Percentiles rank a stretch among this genome's conserved stretches.
Evolutionary conservation across 2,113 vertebrate genomes (phyloP).

Genomic region (Actinemys pallida): DNA sequence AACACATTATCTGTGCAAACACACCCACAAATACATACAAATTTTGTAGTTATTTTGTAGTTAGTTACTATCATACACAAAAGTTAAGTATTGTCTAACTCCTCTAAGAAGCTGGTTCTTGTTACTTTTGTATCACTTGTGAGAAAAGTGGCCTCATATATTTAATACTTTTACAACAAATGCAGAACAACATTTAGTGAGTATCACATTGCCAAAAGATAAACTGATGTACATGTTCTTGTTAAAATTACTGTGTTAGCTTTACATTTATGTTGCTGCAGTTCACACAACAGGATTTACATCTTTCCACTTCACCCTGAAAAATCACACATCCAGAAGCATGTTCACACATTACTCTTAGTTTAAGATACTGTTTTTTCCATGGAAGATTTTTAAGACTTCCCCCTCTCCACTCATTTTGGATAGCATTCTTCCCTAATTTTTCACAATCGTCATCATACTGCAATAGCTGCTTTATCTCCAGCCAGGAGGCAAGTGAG

Average conservation of each 20-base stretch:
- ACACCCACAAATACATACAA: background rate
- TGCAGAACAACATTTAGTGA: background rate
- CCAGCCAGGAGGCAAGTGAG: background rate
- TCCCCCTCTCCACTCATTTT: background rate
- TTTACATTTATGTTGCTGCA: background rate
- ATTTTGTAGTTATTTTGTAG: background rate
- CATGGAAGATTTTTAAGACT: background rate
- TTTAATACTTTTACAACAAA: background rate
- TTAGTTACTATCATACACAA: background rate
- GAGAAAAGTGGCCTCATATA: background rate
- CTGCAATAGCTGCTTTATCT: background rate
- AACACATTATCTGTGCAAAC: background rate
- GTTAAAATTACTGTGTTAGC: background rate
- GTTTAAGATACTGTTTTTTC: background rate
- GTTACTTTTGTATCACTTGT: background rate
- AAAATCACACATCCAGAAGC: fast-evolving
- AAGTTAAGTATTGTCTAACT: background rate
- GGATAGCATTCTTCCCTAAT: background rate
- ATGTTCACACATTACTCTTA: background rate
- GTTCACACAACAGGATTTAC: background rate
- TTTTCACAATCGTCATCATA: background rate
- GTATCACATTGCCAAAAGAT: background rate
- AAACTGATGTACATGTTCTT: fast-evolving
- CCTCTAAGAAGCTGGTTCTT: background rate
- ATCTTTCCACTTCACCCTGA: background rate